Percentiles rank a stretch among this genome's conserved stretches.
Conservation (phyloP, 2,113 vertebrate species). For the Cyanistes caeruleus region DNA sequence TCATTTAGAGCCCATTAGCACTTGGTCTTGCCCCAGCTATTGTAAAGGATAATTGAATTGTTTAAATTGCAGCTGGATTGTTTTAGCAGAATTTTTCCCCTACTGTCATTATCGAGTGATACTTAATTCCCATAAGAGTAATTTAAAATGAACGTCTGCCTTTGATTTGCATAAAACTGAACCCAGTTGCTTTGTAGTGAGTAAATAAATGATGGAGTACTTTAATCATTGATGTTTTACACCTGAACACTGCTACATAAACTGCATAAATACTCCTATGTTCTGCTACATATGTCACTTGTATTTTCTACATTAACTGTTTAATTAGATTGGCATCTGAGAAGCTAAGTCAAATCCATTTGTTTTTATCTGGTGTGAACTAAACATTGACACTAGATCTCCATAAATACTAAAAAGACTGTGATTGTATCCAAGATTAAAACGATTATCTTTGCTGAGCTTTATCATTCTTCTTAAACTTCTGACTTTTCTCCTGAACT, state of each 20-base stretch:
- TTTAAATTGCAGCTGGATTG: constrained; percentile 53
- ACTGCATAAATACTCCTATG: constrained; percentile 51
- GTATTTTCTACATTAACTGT: constrained; percentile 43
- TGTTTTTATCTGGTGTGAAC: constrained; percentile 10
- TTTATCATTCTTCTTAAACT: neutral
- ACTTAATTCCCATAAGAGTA: constrained; percentile 47
- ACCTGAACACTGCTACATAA: constrained; percentile 59
- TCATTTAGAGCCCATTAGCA: constrained; percentile 34
- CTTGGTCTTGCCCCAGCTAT: constrained; percentile 21
- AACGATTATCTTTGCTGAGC: neutral
- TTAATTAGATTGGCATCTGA: constrained; percentile 60
- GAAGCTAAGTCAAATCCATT: constrained; percentile 32
- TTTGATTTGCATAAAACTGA: constrained; percentile 42
- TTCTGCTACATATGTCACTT: constrained; percentile 60
- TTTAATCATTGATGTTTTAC: constrained; percentile 66
- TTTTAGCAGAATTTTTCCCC: neutral
- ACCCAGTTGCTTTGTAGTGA: constrained; percentile 41
- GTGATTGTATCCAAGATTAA: neutral
- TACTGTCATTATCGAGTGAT: constrained; percentile 48
- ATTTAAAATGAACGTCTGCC: constrained; percentile 58
- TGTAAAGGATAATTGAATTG: constrained; percentile 56
- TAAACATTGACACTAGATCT: neutral
- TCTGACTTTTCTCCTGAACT: neutral
- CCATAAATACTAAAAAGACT: neutral
- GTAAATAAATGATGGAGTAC: constrained; percentile 53